Evolutionary conservation across 2,888 invertebrate species (phyloP).

Genomic region (Drosophila nr. perissopoda): DNA sequence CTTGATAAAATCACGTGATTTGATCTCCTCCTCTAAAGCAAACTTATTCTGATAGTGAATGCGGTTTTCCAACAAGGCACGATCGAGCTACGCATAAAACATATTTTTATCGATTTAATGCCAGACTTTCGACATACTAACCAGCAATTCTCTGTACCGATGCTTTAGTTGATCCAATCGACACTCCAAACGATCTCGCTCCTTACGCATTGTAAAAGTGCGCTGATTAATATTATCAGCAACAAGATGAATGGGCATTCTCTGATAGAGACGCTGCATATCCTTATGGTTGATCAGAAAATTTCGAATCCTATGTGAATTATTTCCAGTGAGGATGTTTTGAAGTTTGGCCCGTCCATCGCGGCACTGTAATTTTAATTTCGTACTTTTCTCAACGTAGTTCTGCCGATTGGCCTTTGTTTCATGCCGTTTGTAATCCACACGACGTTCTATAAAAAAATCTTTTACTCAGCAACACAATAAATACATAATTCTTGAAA

Average conservation of each 20-base stretch:
- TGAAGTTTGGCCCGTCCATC: slow-evolving; percentile 81
- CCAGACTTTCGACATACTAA: slow-evolving; percentile 39
- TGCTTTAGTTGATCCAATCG: slow-evolving; percentile 69
- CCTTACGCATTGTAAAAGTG: slow-evolving; percentile 83
- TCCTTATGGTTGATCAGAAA: slow-evolving; percentile 81
- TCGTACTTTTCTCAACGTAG: slow-evolving; percentile 60
- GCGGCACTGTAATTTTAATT: slow-evolving; percentile 77
- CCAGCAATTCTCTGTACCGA: slow-evolving; percentile 74
- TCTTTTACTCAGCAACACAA: not conserved
- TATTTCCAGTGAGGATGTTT: slow-evolving; percentile 72
- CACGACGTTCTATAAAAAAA: slow-evolving; percentile 68
- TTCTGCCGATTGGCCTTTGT: slow-evolving; percentile 72
- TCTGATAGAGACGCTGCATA: slow-evolving; percentile 82
- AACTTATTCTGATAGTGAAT: slow-evolving; percentile 82
- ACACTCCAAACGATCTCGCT: slow-evolving; percentile 81
- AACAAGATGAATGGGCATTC: slow-evolving; percentile 82
- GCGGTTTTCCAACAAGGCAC: slow-evolving; percentile 79
- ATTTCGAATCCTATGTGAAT: slow-evolving; percentile 78
- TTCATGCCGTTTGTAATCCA: slow-evolving; percentile 73
- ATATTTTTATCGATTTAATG: not conserved
- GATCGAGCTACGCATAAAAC: slow-evolving; percentile 61
- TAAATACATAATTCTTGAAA: not conserved
- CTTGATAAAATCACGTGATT: slow-evolving; percentile 74
- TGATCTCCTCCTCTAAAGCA: slow-evolving; percentile 78
- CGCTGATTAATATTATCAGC: slow-evolving; percentile 83